A percentile compares a stretch with the other conserved stretches of the same genome.
These are phyloP conservation scores for Harpalus rufipes DNA, from an alignment of 2,888 invertebrate genomes.

Conservation along the genomic window DNA sequence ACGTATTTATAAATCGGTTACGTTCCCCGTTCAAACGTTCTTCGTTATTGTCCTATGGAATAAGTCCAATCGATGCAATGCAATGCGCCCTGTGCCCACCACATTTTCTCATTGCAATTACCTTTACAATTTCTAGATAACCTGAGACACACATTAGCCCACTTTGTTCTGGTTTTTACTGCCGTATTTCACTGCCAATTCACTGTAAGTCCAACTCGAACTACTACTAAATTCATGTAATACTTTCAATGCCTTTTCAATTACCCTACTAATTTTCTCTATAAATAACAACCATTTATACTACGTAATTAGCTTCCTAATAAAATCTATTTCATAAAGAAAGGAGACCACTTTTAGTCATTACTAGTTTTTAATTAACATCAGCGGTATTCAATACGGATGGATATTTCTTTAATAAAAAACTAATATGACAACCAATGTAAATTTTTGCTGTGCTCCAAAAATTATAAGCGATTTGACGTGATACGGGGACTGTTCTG, in stretches of 20 bases:
- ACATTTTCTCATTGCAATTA: slow-evolving; percentile 42
- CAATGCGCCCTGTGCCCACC: background rate
- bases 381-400: too few species aligned
- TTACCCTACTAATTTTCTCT: background rate
- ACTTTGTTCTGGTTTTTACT: slow-evolving; percentile 41
- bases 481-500: too few species aligned
- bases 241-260: background rate
- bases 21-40: slow-evolving; percentile 11
- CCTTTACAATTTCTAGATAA: slow-evolving; percentile 40
- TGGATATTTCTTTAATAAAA: too few species aligned
- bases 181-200: slow-evolving; percentile 21
- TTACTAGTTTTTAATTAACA: too few species aligned
- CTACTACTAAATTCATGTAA: too few species aligned
- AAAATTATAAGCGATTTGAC: too few species aligned
- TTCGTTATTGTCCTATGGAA: slow-evolving; percentile 27
- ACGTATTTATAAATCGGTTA: slow-evolving; percentile 61
- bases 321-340: too few species aligned
- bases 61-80: slow-evolving; percentile 27
- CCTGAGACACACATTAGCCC: slow-evolving; percentile 43
- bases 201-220: background rate
- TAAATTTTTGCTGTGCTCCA: too few species aligned
- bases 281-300: background rate
- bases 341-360: too few species aligned
- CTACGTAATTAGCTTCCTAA: background rate
- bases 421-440: too few species aligned